Percentiles rank a stretch among this genome's conserved stretches.
Conservation (phyloP, 2,888 invertebrate species). For the Dyspetes luteomarginatus region DNA sequence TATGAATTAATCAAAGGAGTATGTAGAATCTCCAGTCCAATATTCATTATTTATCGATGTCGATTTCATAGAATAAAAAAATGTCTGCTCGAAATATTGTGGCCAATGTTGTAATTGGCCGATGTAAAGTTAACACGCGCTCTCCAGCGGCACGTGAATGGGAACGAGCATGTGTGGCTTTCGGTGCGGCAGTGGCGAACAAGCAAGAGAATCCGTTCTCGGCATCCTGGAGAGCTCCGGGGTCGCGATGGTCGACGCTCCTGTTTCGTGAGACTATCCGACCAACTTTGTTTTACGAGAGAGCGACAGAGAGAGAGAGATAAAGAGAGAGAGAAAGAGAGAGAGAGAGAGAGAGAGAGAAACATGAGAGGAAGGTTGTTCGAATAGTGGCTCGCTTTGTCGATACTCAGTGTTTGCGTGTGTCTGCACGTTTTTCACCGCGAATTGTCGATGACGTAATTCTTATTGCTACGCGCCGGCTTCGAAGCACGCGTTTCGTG, state of each 20-base stretch:
- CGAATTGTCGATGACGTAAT: conserved; percentile 5
- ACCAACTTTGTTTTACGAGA: conserved; percentile 2
- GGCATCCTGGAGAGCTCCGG: conserved; percentile 40
- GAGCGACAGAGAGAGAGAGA: neutral
- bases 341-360: neutral
- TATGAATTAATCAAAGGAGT: neutral
- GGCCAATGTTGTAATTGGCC: neutral
- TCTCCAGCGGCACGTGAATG: conserved; percentile 42
- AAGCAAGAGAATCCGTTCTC: conserved; percentile 1
- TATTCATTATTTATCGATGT: too few species aligned
- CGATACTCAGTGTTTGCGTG: neutral
- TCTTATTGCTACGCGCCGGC: neutral
- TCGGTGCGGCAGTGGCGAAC: conserved; percentile 7
- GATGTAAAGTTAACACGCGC: neutral
- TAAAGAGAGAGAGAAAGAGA: conserved; percentile 4
- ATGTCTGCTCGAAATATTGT: neutral
- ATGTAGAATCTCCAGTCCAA: too few species aligned
- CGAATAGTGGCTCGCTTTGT: conserved; percentile 1
- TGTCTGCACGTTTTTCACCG: conserved; percentile 1
- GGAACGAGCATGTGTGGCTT: conserved; percentile 38
- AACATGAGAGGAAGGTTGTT: neutral
- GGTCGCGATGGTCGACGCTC: conserved; percentile 44
- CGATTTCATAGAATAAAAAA: neutral
- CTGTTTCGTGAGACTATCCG: conserved; percentile 41
- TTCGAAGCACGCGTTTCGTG: neutral